phyloP scores from a whole-genome alignment of 2,888 invertebrate species.

The Tubulanus polymorphus region DNA sequence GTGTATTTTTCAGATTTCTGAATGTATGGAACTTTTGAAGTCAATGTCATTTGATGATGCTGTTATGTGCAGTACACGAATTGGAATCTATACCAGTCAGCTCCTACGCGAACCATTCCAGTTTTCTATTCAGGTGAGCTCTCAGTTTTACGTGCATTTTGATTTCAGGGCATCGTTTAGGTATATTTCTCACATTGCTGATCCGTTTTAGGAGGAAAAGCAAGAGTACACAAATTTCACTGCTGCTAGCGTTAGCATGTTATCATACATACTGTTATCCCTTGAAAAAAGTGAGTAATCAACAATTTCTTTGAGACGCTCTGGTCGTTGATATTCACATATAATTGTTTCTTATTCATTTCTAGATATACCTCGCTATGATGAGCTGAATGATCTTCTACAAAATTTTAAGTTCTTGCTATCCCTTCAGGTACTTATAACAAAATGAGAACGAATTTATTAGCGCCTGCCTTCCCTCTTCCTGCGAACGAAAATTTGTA shows the following conservation, averaged over 20 bases:
- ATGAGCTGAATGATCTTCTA: too few relatives aligned
- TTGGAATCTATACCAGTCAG: constrained; percentile 19
- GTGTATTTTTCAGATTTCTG: constrained; percentile 22
- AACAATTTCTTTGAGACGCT: too few relatives aligned
- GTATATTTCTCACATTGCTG: background rate
- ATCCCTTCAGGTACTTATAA: too few relatives aligned
- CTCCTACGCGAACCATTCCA: constrained; percentile 19
- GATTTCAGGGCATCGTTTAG: too few relatives aligned
- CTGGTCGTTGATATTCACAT: too few relatives aligned
- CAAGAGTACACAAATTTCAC: background rate
- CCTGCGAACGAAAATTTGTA: too few relatives aligned
- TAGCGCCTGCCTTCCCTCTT: too few relatives aligned
- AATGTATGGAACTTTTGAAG: constrained; percentile 25
- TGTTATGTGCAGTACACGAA: constrained; percentile 16
- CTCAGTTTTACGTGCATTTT: background rate
- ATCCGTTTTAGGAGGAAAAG: background rate
- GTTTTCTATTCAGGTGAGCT: constrained; percentile 18
- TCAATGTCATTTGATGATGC: constrained; percentile 20
- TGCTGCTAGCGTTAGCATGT: background rate
- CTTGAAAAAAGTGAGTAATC: too few relatives aligned
- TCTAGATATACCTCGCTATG: too few relatives aligned
- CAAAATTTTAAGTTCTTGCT: too few relatives aligned
- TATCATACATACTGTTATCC: background rate
- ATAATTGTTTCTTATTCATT: too few relatives aligned
- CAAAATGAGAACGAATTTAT: too few relatives aligned